Evolutionary conservation across 2,888 invertebrate species (phyloP).

Genomic region (Machimus atricapillus): DNA sequence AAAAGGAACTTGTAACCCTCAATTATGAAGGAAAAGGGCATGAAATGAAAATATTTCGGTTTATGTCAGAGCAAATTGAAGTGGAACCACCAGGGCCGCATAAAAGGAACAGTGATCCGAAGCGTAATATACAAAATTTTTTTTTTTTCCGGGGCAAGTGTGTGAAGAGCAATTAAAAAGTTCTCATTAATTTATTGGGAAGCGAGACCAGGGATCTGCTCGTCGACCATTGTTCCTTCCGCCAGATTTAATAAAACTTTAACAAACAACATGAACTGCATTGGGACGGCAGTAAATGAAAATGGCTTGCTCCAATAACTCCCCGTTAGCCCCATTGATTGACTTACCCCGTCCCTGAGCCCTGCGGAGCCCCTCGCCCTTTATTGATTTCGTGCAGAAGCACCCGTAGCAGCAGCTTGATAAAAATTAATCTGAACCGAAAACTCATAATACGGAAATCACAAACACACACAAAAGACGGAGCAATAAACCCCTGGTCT

Average conservation of each 20-base stretch:
- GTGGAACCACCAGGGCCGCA: background rate
- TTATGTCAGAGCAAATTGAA: background rate
- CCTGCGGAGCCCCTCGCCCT: background rate
- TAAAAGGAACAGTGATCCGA: background rate
- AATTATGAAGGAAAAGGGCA: background rate
- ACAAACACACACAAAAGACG: constrained; percentile 10
- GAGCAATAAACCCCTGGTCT: background rate
- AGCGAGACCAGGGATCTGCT: background rate
- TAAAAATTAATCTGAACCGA: constrained; percentile 39
- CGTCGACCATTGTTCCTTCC: constrained; percentile 1
- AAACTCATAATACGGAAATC: constrained; percentile 37
- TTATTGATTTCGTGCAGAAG: constrained; percentile 32
- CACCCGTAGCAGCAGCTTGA: constrained; percentile 1
- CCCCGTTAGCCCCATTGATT: background rate
- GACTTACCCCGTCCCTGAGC: background rate
- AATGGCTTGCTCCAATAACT: constrained; percentile 6
- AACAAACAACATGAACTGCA: background rate
- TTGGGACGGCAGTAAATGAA: background rate
- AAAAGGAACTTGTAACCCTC: background rate
- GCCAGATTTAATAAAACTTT: constrained; percentile 14
- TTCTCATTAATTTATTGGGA: constrained; percentile 5
- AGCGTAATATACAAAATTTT: background rate
- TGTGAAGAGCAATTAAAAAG: background rate
- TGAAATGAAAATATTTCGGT: background rate
- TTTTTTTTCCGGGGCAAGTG: background rate